These are phyloP conservation scores for Drepanosiphum platanoidis DNA, from an alignment of 2,888 invertebrate genomes.

Conservation along the genomic window DNA sequence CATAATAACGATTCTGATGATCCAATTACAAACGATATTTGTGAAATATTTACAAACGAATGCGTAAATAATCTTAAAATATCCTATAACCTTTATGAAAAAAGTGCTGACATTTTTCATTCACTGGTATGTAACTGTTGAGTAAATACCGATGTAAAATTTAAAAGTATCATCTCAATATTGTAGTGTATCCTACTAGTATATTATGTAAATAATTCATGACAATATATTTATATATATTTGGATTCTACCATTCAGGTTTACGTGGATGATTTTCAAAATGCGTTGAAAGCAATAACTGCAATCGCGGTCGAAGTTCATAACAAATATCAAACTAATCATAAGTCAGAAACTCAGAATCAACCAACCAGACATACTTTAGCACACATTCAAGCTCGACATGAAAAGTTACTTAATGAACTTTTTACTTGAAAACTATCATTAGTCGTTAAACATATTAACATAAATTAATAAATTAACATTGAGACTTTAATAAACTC, in stretches of 20 bases:
- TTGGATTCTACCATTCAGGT: not conserved
- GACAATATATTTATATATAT: too few species aligned
- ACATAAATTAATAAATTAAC: not conserved
- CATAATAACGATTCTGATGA: not conserved
- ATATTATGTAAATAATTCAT: too few species aligned
- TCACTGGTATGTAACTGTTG: slow-evolving; percentile 28
- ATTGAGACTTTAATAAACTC: not conserved
- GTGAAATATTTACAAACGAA: slow-evolving; percentile 33
- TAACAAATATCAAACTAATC: slow-evolving; percentile 5
- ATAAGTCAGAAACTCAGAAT: not conserved
- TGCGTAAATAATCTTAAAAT: slow-evolving; percentile 39
- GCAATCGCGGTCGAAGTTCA: slow-evolving; percentile 12
- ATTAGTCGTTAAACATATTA: not conserved
- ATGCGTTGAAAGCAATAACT: slow-evolving; percentile 22
- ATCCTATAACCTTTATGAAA: slow-evolving; percentile 38
- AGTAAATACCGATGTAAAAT: not conserved
- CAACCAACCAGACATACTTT: slow-evolving; percentile 19
- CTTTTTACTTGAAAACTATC: not conserved
- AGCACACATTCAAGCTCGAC: slow-evolving; percentile 5
- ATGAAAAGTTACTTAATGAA: not conserved
- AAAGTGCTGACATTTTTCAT: slow-evolving; percentile 42
- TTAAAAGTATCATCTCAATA: not conserved
- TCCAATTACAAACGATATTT: slow-evolving; percentile 4
- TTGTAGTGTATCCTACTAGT: too few species aligned
- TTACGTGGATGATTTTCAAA: slow-evolving; percentile 27